phyloP scores from a whole-genome alignment of 2,888 invertebrate genomes.

The Chymomyza fuscimana region DNA sequence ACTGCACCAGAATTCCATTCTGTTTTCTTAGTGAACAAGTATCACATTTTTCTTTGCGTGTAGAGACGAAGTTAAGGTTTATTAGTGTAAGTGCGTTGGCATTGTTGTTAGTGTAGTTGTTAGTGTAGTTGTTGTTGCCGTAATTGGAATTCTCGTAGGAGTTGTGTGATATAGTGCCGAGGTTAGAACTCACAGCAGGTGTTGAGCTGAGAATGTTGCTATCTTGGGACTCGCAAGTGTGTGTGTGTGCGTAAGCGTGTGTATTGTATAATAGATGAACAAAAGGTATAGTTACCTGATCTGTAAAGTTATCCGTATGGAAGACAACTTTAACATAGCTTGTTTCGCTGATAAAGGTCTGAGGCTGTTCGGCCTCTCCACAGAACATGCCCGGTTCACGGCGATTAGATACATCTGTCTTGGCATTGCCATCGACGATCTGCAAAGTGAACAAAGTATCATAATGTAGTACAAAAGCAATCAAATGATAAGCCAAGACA shows the following conservation, averaged over 20 bases:
- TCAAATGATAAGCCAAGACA: constrained; percentile 40
- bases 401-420: constrained; percentile 92
- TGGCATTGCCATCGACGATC: constrained; percentile 95
- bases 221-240: neutral
- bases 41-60: neutral
- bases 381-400: constrained; percentile 95
- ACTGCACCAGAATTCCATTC: no score
- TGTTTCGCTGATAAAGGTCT: constrained; percentile 96
- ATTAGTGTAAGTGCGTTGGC: constrained; percentile 64
- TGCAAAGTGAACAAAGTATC: constrained; percentile 78
- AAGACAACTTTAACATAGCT: constrained; percentile 95
- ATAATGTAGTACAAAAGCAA: constrained; percentile 26
- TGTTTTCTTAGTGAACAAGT: no score
- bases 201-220: constrained; percentile 5
- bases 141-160: constrained; percentile 54
- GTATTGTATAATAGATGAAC: constrained; percentile 14
- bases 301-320: constrained; percentile 95
- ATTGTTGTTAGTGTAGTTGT: constrained; percentile 29
- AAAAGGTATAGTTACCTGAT: constrained; percentile 82
- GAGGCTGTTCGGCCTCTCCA: constrained; percentile 95
- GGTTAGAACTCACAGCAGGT: constrained; percentile 3
- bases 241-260: neutral
- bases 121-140: constrained; percentile 32
- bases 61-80: constrained; percentile 40
- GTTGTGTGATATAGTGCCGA: constrained; percentile 28